Conservation (phyloP, 2,797 vertebrate genomes). For the Hemibagrus guttatus region DNA sequence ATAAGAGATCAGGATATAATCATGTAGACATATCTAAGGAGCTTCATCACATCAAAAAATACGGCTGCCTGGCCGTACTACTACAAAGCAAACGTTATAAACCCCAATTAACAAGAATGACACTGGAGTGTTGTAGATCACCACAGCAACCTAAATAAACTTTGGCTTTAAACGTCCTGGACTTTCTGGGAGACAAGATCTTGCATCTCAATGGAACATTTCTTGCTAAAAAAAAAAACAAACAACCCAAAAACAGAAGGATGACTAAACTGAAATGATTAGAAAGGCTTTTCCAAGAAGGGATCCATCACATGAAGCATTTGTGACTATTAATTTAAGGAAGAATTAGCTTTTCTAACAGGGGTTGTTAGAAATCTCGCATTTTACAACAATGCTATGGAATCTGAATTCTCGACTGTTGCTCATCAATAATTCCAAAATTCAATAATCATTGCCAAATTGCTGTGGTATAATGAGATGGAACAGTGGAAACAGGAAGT, state of each 20-base stretch:
- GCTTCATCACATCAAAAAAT: background rate
- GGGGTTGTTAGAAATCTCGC: background rate
- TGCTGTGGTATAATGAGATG: background rate
- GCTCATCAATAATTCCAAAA: background rate
- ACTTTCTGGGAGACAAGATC: too few relatives aligned
- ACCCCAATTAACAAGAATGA: background rate
- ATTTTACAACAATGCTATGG: background rate
- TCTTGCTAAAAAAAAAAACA: too few relatives aligned
- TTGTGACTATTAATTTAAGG: background rate
- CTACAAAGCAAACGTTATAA: background rate
- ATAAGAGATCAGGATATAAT: too few relatives aligned
- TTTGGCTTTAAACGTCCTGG: constrained; percentile 1
- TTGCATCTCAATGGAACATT: too few relatives aligned
- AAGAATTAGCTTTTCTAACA: background rate
- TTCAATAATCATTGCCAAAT: background rate
- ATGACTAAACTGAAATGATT: constrained; percentile 24
- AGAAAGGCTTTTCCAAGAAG: constrained; percentile 23
- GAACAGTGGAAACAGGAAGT: background rate
- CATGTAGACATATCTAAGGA: background rate
- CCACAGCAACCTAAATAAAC: constrained; percentile 26
- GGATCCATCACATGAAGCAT: background rate
- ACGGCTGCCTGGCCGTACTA: background rate
- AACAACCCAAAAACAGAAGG: too few relatives aligned
- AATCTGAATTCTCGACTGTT: background rate
- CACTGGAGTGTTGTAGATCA: background rate